Conservation (phyloP, 2,797 vertebrate species). For the Malurus leucopterus region DNA sequence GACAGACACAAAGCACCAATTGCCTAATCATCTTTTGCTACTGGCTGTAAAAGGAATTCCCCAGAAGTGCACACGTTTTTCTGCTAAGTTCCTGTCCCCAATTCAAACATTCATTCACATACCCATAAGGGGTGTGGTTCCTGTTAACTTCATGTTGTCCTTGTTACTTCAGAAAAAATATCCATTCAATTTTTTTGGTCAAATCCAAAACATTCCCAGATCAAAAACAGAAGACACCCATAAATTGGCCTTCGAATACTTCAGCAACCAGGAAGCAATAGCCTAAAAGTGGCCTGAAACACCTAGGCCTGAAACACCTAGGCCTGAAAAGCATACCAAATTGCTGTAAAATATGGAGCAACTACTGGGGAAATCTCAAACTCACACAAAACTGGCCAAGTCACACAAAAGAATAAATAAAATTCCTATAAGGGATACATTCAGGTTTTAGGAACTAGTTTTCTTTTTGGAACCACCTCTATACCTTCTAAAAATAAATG, state of each 20-base stretch:
- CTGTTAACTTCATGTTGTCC: not conserved
- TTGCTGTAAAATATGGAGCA: not conserved
- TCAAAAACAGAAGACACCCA: not conserved
- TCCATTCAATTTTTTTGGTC: not conserved
- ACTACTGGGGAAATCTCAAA: not conserved
- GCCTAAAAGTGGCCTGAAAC: not conserved
- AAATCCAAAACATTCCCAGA: not conserved
- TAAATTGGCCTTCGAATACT: not conserved
- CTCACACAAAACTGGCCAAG: not conserved
- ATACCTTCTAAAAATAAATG: not conserved
- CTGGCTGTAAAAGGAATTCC: not conserved
- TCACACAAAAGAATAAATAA: not conserved
- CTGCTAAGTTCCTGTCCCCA: not conserved
- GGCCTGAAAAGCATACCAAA: not conserved
- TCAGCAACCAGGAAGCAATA: not conserved
- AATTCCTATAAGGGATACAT: not conserved
- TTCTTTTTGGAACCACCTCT: not conserved
- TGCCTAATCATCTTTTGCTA: not conserved
- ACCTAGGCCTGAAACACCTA: not conserved
- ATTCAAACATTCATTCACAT: not conserved
- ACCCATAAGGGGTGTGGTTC: accelerated
- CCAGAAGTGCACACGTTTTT: not conserved
- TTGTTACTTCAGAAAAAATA: not conserved
- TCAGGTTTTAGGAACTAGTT: not conserved
- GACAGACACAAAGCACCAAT: not conserved